Percentiles rank a stretch among this genome's conserved stretches.
Evolutionary conservation across 2,113 vertebrate genomes (phyloP).

Genomic region (Sorex fumeus): DNA sequence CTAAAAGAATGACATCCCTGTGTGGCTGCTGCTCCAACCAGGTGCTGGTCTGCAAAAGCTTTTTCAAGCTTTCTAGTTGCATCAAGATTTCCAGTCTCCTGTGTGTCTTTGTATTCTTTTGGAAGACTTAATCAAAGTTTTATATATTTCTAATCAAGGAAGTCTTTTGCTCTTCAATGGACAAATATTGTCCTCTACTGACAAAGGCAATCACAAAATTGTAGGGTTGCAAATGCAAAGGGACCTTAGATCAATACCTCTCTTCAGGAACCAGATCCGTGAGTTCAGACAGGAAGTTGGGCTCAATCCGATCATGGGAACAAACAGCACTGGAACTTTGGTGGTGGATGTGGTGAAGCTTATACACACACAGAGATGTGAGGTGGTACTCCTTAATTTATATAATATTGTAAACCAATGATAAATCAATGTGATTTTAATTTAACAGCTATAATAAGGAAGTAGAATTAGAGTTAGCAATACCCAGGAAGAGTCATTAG

Average conservation of each 20-base stretch:
- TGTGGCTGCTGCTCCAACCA: rapidly evolving
- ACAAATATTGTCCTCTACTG: slow-evolving; percentile 13
- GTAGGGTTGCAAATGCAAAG: background rate
- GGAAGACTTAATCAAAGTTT: slow-evolving; percentile 17
- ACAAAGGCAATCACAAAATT: slow-evolving; percentile 15
- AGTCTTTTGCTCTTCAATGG: background rate
- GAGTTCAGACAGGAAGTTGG: too few relatives aligned
- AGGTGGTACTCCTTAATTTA: too few relatives aligned
- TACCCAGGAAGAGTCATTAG: slow-evolving; percentile 31
- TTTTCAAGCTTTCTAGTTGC: background rate
- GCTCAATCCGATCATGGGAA: too few relatives aligned
- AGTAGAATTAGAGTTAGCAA: background rate
- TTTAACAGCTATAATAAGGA: background rate
- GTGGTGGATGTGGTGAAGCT: too few relatives aligned
- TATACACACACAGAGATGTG: too few relatives aligned
- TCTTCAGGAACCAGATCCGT: background rate
- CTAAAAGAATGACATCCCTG: background rate
- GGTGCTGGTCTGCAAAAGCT: background rate
- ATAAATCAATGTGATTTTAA: too few relatives aligned
- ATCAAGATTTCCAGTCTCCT: background rate
- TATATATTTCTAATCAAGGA: slow-evolving; percentile 60
- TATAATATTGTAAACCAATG: too few relatives aligned
- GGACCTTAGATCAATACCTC: background rate
- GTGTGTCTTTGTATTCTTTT: slow-evolving; percentile 13
- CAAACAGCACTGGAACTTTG: too few relatives aligned